Percentiles rank a stretch among this genome's conserved stretches.
Conservation (phyloP, 2,797 vertebrate genomes). For the Phalanger gymnotis region DNA sequence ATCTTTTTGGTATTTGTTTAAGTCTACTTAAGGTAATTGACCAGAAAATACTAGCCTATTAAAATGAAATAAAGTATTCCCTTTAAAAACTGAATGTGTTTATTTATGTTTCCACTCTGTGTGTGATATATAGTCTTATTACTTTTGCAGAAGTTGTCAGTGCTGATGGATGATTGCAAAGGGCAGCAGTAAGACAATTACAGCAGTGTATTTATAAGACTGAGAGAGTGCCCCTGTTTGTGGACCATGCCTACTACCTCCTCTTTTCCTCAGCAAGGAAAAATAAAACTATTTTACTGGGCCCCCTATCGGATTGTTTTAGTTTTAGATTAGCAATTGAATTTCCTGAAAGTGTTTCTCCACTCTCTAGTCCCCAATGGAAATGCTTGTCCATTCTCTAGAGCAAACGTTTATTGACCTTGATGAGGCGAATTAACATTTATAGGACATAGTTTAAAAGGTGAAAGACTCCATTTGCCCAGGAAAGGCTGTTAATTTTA, state of each 20-base stretch:
- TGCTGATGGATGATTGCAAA: constrained; percentile 84
- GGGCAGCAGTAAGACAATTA: constrained; percentile 41
- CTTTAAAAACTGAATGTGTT: constrained; percentile 64
- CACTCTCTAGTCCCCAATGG: constrained; percentile 8
- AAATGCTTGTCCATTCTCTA: constrained; percentile 66
- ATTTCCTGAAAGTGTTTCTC: constrained; percentile 69
- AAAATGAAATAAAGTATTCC: constrained; percentile 36
- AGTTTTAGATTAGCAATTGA: constrained; percentile 28
- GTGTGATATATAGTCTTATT: constrained; percentile 55
- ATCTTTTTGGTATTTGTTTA: constrained; percentile 57
- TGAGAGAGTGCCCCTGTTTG: constrained; percentile 28
- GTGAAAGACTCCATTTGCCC: constrained; percentile 63
- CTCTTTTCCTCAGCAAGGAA: constrained; percentile 65
- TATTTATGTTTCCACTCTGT: constrained; percentile 75
- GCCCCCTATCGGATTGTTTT: not conserved
- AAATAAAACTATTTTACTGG: constrained; percentile 66
- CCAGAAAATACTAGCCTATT: constrained; percentile 61
- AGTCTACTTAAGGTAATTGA: constrained; percentile 62
- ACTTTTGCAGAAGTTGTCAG: constrained; percentile 79
- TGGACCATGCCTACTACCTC: constrained; percentile 23
- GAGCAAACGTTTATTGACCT: constrained; percentile 60
- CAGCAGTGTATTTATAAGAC: constrained; percentile 52
- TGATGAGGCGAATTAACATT: constrained; percentile 40
- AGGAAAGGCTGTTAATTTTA: constrained; percentile 74
- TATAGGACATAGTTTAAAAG: constrained; percentile 56